These are phyloP conservation scores for Thermophis baileyi DNA, from an alignment of 2,113 vertebrate species.

Conservation along the genomic window DNA sequence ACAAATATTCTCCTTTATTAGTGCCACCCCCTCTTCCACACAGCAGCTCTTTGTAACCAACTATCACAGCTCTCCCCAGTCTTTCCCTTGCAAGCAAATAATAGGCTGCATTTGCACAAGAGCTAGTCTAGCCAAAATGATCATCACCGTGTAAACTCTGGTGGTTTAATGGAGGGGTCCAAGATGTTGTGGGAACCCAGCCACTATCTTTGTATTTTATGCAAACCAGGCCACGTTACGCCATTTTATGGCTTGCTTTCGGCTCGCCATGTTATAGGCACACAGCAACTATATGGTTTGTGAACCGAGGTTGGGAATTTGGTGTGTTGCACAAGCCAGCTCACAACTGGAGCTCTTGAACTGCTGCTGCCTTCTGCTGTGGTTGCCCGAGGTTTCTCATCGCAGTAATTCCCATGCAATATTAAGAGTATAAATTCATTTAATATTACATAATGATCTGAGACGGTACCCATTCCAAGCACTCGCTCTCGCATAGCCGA, in stretches of 20 bases:
- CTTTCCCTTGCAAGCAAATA: not conserved
- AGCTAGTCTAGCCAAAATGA: not conserved
- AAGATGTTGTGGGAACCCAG: not conserved
- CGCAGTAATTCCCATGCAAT: not conserved
- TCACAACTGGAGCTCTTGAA: not conserved
- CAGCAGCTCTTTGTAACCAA: not conserved
- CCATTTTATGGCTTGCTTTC: not conserved
- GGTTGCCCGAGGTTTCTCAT: not conserved
- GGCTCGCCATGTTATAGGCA: not conserved
- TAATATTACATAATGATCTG: not conserved
- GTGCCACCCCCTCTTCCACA: not conserved
- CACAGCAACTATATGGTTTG: not conserved
- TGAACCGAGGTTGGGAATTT: not conserved
- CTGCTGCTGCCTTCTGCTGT: not conserved
- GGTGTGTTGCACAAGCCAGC: not conserved
- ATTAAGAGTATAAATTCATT: not conserved
- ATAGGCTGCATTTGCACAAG: not conserved
- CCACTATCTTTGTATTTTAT: not conserved
- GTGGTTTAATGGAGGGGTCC: not conserved
- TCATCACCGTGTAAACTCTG: not conserved
- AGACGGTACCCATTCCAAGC: not conserved
- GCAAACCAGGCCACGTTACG: not conserved
- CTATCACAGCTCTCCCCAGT: not conserved
- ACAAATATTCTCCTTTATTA: not conserved
- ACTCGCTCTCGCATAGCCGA: not conserved